Evolutionary conservation across 92 coral and sea anemone genomes (phyloP), one percentile per base, ranked within the genome.

Genomic region (Ricordea florida): DNA sequence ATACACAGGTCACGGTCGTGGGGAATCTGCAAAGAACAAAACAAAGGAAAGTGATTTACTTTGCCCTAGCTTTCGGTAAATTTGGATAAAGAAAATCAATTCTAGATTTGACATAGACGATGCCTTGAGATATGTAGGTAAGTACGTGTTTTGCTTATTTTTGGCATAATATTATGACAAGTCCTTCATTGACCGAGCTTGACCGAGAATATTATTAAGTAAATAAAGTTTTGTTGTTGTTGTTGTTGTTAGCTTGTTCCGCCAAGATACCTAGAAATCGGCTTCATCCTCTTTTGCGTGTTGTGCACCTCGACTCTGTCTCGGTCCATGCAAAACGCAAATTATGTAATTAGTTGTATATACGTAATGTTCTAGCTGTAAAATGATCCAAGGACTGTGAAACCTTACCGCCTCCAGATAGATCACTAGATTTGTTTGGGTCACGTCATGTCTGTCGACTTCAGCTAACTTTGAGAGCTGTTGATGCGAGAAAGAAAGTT

Each of bases 1-100:
- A 91, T 57, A 57, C 98, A 94, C 0, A 81, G 38, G 0, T 64
- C 57, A 13, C 84, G 63, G 71, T 61, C 62, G 45, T 71, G 91
- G 10, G 89, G 97, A 60, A 94, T 85, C 97, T 91, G 71, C 34
- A 15, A 15, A 15, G 36, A 55, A 48, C 24, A 0, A n/a, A n/a
- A n/a, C n/a, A n/a, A 34, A 23, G 26, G 49, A 29, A 58, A 8
- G 7, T 21, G 22, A 21, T 9, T 48, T 6, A 18, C 6, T 9
- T 48, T 48, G 7, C 7, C 11, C 21, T 10, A 8, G 22, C 44
- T 37, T 7, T 8, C 44, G n/a, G 44, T n/a, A 37, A n/a, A 37
- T 8, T n/a, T 7, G n/a, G 44, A 8, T 37, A 8, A 8, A 37
- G 44, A 37, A 8, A 46, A 27, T 21, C 8, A 0, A 37, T 4